Base-by-base conservation (phyloP, 2,113 vertebrate genomes). In the Brachyhypopomus gauderio region DNA sequence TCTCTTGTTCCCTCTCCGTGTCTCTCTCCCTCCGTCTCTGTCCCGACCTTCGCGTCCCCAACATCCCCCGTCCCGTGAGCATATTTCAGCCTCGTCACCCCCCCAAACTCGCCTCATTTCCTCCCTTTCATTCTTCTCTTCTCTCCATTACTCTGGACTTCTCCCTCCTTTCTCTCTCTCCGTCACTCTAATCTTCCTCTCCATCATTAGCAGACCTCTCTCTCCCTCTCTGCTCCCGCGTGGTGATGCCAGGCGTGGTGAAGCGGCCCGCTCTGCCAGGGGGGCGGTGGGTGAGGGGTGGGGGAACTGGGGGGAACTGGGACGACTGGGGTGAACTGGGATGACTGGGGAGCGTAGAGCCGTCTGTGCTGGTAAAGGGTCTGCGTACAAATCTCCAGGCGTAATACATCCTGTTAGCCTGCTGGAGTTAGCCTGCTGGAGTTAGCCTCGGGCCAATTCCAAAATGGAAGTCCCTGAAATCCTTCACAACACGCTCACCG, bases 311-410 rank as follows among this genome's bases (percentile, higher is more conserved):
- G 30, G 30, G 30, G n/a, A n/a, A n/a, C n/a, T n/a, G n/a, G n/a
- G n/a, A n/a, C n/a, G 45, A 5, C 45, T 1, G 6, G 45, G 9
- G 45, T 5, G 45, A 12, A 3, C 5, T 6, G 45, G 45, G 45
- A 11, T 7, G 45, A 3, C 2, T 14, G 9, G 9, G 45, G 45
- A 14, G 45, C 11, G 1, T 52, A 14, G 9, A 52, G 45, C 45
- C 12, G 45, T 41, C 41, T 41, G 41, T 41, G 5, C 41, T 85
- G 87, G 88, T 41, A 84, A 77, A 86, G 66, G 74, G 88, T 83
- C 92, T 90, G 89, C 83, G 83, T 83, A 81, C 20, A 91, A 89
- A 92, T 93, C 91, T 90, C 91, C 88, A 89, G 88, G 85, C 85
- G 85, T 88, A 89, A 91, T 91, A 90, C 85, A 86, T 75, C 74